A percentile compares a stretch with the other conserved stretches of the same genome.
phyloP scores from a whole-genome alignment of 2,113 vertebrate species.

The Lagopus muta region DNA sequence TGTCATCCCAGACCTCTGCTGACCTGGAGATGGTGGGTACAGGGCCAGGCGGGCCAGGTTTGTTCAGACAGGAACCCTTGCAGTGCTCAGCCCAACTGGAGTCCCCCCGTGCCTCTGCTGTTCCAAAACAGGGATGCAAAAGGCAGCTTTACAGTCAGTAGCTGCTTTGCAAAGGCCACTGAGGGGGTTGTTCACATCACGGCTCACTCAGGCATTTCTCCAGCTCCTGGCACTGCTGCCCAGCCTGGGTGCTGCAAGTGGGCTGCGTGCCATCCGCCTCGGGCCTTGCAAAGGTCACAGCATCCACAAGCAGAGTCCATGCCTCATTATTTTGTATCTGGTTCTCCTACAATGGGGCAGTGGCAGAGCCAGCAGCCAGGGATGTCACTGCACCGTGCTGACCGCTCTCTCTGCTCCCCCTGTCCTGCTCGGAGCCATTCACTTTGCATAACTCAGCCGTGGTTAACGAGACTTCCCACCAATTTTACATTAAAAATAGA shows the following conservation, averaged over 20 bases:
- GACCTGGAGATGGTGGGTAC: not conserved
- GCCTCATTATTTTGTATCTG: not conserved
- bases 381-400: accelerated
- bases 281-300: not conserved
- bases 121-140: not conserved
- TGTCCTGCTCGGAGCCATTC: not conserved
- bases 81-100: not conserved
- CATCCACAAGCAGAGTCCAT: not conserved
- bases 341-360: not conserved
- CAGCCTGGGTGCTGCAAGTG: not conserved
- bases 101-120: not conserved
- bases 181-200: accelerated
- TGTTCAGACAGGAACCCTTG: accelerated
- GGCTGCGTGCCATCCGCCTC: not conserved
- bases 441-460: not conserved
- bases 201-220: accelerated
- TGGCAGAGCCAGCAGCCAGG: not conserved
- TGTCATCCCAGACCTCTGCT: not conserved
- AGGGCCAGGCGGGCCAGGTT: accelerated
- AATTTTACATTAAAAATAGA: not conserved
- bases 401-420: not conserved
- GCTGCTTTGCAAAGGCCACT: not conserved
- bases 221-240: not conserved
- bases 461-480: not conserved
- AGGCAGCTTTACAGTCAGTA: not conserved